These are phyloP conservation scores for Hiodon alosoides DNA, from an alignment of 2,113 vertebrate species.

Conservation along the genomic window DNA sequence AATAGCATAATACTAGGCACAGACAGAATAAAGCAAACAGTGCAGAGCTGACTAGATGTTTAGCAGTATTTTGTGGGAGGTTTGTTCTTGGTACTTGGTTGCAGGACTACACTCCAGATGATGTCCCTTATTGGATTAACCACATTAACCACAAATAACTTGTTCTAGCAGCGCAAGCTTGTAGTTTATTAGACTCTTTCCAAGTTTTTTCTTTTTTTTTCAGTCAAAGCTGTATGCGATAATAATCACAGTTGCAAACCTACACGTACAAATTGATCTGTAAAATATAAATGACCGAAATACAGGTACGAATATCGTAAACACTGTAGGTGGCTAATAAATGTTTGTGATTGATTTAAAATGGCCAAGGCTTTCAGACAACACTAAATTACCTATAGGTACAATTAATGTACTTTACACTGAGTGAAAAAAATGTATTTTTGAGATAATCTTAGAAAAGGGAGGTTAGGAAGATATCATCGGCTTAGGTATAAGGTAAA, in stretches of 20 bases:
- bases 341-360: background rate
- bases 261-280: background rate
- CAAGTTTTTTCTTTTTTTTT: too few relatives aligned
- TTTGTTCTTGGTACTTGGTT: too few relatives aligned
- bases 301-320: background rate
- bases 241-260: background rate
- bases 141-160: too few relatives aligned
- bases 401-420: constrained; percentile 7
- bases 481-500: too few relatives aligned
- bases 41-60: too few relatives aligned
- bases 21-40: too few relatives aligned
- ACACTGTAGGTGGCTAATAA: background rate
- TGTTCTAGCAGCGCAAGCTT: too few relatives aligned
- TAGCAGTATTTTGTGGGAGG: too few relatives aligned
- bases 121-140: too few relatives aligned
- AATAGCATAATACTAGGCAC: too few relatives aligned
- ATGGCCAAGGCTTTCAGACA: background rate
- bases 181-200: too few relatives aligned
- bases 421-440: constrained; percentile 12
- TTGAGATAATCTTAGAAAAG: background rate
- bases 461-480: background rate
- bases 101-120: too few relatives aligned
- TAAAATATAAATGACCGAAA: background rate
- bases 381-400: background rate
- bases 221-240: background rate